A percentile compares a stretch with the other conserved stretches of the same genome.
Conservation (phyloP, 2,888 invertebrate species). For the Aplocera efformata region DNA sequence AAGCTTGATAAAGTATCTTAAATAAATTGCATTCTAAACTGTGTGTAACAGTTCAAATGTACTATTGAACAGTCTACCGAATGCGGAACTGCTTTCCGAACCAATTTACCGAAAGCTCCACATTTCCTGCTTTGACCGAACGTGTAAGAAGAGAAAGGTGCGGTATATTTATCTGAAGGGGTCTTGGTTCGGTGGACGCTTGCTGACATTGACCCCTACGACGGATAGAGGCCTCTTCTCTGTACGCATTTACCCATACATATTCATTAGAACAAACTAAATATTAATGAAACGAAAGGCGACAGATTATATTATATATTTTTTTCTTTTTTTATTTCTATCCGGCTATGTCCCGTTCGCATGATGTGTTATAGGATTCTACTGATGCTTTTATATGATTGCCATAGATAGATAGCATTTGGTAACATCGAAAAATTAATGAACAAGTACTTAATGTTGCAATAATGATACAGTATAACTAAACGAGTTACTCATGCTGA, state of each 20-base stretch:
- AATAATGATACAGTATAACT: too few species aligned
- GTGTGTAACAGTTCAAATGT: neutral
- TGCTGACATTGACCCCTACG: slow-evolving; percentile 71
- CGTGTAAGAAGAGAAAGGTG: slow-evolving; percentile 40
- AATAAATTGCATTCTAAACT: too few species aligned
- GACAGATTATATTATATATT: slow-evolving; percentile 20
- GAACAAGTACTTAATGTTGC: too few species aligned
- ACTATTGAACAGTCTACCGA: slow-evolving; percentile 16
- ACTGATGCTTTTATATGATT: too few species aligned
- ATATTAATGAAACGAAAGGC: slow-evolving; percentile 56
- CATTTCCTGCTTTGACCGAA: slow-evolving; percentile 35
- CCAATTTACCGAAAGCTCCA: slow-evolving; percentile 42
- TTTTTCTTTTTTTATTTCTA: neutral
- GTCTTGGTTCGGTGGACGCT: slow-evolving; percentile 42
- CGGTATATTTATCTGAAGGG: slow-evolving; percentile 38
- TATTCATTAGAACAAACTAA: slow-evolving; percentile 64
- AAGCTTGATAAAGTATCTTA: too few species aligned
- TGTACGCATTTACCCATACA: slow-evolving; percentile 41
- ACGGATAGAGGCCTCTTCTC: slow-evolving; percentile 60
- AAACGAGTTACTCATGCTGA: too few species aligned
- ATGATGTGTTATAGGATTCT: too few species aligned
- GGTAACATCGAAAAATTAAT: too few species aligned
- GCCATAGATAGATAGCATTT: too few species aligned
- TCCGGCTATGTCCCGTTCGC: too few species aligned
- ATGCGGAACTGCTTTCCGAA: slow-evolving; percentile 51